phyloP scores from a whole-genome alignment of 1,140 invertebrate species.

The Drosophila erecta region DNA sequence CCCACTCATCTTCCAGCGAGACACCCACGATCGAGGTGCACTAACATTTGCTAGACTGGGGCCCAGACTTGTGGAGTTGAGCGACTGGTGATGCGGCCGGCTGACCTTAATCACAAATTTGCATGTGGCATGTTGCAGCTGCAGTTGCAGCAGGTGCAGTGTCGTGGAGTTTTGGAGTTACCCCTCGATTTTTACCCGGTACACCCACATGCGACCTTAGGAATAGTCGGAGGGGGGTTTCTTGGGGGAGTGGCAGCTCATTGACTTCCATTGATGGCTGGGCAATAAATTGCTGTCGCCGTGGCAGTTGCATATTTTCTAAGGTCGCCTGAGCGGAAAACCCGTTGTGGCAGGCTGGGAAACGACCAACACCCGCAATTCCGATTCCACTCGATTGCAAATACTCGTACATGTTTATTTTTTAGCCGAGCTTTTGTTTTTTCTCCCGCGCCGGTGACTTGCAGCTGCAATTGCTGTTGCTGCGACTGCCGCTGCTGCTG shows the following conservation, averaged over 20 bases:
- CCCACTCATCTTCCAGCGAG: constrained; percentile 10
- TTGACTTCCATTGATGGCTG: constrained; percentile 64
- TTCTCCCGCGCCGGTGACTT: constrained; percentile 38
- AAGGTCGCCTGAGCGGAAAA: constrained; percentile 66
- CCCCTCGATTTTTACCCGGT: not conserved
- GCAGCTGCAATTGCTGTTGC: constrained; percentile 50
- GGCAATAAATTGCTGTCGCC: constrained; percentile 64
- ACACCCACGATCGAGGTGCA: constrained; percentile 33
- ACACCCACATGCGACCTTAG: constrained; percentile 73
- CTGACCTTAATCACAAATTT: constrained; percentile 82
- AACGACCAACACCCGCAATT: constrained; percentile 69
- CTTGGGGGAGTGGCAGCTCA: constrained; percentile 42
- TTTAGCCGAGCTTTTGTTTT: constrained; percentile 31
- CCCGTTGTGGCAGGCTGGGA: constrained; percentile 54
- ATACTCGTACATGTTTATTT: constrained; percentile 2
- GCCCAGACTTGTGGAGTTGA: constrained; percentile 36
- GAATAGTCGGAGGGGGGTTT: not conserved
- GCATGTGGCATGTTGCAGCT: constrained; percentile 68
- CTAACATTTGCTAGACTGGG: constrained; percentile 37
- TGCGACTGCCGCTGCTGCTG: not conserved
- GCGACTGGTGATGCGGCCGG: constrained; percentile 62
- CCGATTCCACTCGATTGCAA: constrained; percentile 35
- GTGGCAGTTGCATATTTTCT: constrained; percentile 73
- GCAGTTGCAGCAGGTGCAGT: constrained; percentile 60
- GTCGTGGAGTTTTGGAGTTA: constrained; percentile 11